Evolutionary conservation across 2,797 vertebrate species (phyloP).

Genomic region (Loriculus beryllinus): DNA sequence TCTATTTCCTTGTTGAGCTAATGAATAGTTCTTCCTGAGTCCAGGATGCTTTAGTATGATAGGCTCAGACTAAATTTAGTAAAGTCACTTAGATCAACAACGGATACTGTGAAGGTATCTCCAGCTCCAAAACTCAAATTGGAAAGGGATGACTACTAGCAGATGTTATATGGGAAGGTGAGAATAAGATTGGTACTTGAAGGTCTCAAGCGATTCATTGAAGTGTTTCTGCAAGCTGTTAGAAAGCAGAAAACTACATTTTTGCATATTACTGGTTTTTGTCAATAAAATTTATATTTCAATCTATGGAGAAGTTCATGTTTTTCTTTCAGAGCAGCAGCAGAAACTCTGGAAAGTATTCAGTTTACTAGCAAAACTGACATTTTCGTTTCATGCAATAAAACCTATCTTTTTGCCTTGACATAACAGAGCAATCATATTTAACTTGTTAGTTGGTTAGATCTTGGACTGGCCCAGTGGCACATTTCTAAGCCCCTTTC

Average conservation of each 20-base stretch:
- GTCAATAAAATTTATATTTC: conserved; percentile 56
- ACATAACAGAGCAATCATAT: neutral
- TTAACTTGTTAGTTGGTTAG: neutral
- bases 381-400: neutral
- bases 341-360: neutral
- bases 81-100: neutral
- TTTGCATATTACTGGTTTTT: conserved; percentile 1
- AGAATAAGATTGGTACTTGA: neutral
- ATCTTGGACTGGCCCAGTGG: neutral
- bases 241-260: neutral
- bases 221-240: neutral
- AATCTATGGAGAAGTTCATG: neutral
- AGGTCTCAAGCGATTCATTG: neutral
- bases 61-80: neutral
- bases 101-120: neutral
- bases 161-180: neutral
- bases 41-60: neutral
- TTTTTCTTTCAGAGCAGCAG: neutral
- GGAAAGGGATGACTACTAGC: neutral
- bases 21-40: neutral
- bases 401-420: neutral
- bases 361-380: neutral
- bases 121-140: neutral
- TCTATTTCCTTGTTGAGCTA: neutral
- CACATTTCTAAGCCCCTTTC: neutral